These are phyloP conservation scores for Dinoponera quadriceps DNA, from an alignment of 1,140 invertebrate species.

Conservation along the genomic window DNA sequence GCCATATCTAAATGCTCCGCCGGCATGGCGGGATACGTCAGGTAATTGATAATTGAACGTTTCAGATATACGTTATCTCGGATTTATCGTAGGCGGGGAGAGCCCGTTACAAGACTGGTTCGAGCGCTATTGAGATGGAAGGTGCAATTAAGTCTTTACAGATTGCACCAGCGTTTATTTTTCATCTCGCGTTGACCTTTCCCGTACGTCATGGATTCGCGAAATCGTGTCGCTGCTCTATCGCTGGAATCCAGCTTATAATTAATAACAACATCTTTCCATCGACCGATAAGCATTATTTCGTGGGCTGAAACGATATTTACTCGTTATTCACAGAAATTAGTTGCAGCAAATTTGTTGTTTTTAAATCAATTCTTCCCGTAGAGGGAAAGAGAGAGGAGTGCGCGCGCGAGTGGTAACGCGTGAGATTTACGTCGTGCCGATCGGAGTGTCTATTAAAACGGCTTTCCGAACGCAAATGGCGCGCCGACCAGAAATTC, in stretches of 20 bases:
- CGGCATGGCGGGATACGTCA: constrained; percentile 40
- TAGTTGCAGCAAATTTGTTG: constrained; percentile 15
- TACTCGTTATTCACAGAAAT: constrained; percentile 10
- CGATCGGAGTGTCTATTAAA: constrained; percentile 46
- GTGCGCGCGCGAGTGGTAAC: constrained; percentile 1
- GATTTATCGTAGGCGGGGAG: constrained; percentile 39
- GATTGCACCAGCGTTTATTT: constrained; percentile 30
- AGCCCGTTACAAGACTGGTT: constrained; percentile 40
- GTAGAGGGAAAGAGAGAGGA: constrained; percentile 11
- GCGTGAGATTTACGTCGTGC: constrained; percentile 46
- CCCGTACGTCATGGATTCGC: too few species aligned
- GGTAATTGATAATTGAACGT: constrained; percentile 70
- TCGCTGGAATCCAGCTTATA: too few species aligned
- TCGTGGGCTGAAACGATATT: neutral
- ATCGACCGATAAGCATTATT: too few species aligned
- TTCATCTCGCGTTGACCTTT: neutral
- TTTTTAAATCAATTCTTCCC: constrained; percentile 54
- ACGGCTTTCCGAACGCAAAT: constrained; percentile 54
- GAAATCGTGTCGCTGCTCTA: neutral
- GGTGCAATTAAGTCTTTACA: constrained; percentile 44
- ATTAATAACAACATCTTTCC: too few species aligned
- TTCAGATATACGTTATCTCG: constrained; percentile 50
- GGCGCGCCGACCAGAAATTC: constrained; percentile 44
- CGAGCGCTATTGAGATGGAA: constrained; percentile 39
- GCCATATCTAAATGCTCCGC: constrained; percentile 25